Percentiles rank a stretch among this genome's conserved stretches.
Evolutionary conservation across 1,140 invertebrate species (phyloP).

Genomic region (Zaprionus ghesquierei): DNA sequence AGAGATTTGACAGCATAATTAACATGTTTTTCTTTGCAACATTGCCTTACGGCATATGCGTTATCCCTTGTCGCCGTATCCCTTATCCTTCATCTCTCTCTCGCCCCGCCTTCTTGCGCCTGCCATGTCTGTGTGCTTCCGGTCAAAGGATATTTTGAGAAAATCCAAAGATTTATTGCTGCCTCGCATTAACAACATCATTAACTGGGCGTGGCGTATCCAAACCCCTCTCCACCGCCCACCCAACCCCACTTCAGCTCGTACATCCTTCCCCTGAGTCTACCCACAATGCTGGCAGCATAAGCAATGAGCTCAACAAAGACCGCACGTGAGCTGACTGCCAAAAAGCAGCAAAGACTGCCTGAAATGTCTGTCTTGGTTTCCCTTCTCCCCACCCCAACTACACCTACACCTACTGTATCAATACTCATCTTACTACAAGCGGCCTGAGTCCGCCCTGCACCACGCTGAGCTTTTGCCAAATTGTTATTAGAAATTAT

Average conservation of each 20-base stretch:
- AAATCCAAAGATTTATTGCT: conserved; percentile 32
- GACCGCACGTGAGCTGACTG: conserved; percentile 33
- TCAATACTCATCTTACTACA: neutral
- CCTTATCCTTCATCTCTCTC: neutral
- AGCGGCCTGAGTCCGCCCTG: too few species aligned
- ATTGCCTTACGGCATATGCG: neutral
- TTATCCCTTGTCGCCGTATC: neutral
- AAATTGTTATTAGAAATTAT: conserved; percentile 43
- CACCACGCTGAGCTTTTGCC: neutral
- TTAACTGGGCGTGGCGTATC: conserved; percentile 35
- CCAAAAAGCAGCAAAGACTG: neutral
- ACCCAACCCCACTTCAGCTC: neutral
- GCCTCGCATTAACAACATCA: conserved; percentile 36
- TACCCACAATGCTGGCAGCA: conserved; percentile 17
- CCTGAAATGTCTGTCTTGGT: neutral
- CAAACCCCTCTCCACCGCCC: neutral
- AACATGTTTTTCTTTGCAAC: conserved; percentile 17
- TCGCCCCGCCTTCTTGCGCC: neutral
- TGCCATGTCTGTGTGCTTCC: neutral
- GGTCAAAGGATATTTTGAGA: conserved; percentile 13
- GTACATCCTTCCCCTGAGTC: neutral
- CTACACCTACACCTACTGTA: neutral
- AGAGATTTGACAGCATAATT: conserved; percentile 41
- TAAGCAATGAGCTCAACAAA: conserved; percentile 29
- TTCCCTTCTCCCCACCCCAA: neutral